Conservation (phyloP, 2,113 vertebrate genomes). For the Actenoides lindsayi region DNA sequence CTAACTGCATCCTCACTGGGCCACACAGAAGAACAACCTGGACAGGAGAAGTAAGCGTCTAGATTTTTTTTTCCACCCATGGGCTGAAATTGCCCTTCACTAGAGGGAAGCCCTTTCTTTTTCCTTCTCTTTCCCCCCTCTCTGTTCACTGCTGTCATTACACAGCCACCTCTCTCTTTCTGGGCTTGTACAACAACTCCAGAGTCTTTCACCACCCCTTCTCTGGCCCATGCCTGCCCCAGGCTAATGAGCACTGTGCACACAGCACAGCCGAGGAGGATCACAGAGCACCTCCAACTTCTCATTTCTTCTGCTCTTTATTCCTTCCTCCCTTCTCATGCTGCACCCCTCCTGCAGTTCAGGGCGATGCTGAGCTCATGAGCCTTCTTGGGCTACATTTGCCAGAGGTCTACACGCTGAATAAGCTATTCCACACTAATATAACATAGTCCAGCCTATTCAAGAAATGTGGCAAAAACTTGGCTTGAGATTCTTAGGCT, state of each 20-base stretch:
- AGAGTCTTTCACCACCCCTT: neutral
- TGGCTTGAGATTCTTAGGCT: neutral
- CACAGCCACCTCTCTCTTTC: neutral
- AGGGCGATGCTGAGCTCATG: neutral
- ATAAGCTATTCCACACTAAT: neutral
- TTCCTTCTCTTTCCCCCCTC: neutral
- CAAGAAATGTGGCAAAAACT: neutral
- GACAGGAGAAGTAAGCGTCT: neutral
- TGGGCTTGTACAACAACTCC: neutral
- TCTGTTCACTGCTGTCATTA: neutral
- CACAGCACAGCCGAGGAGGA: neutral
- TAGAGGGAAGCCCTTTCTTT: neutral
- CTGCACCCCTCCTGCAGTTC: neutral
- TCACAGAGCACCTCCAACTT: accelerated
- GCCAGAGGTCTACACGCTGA: neutral
- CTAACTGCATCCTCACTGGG: neutral
- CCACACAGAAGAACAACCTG: neutral
- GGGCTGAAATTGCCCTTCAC: neutral
- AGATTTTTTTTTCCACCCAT: neutral
- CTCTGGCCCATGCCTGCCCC: neutral
- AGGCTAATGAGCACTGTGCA: accelerated
- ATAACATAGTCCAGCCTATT: neutral
- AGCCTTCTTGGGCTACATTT: neutral
- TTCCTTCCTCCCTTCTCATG: neutral
- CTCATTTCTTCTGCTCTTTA: neutral